Evolutionary conservation across 2,113 vertebrate species (phyloP).

Genomic region (Crotophaga sulcirostris): DNA sequence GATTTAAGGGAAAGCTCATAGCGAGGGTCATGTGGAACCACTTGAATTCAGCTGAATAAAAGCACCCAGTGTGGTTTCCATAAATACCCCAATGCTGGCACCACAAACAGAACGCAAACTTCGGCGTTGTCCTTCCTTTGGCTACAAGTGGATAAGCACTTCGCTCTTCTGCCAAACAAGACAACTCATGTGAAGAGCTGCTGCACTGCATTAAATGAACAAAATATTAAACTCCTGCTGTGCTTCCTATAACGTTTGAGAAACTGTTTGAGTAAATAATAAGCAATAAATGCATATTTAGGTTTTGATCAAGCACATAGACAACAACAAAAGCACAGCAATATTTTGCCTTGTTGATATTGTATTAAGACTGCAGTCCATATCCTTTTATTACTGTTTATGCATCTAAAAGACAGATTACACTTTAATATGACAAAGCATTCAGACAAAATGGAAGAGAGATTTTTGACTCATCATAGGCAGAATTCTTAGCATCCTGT

Average conservation of each 20-base stretch:
- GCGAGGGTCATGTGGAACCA: neutral
- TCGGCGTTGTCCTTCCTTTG: conserved; percentile 11
- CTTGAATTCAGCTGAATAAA: conserved; percentile 19
- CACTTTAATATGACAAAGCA: conserved; percentile 30
- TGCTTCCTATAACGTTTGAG: neutral
- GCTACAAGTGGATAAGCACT: conserved; percentile 22
- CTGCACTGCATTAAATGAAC: neutral
- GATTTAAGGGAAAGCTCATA: neutral
- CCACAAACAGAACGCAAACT: conserved; percentile 65
- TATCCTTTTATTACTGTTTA: neutral
- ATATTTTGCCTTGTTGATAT: neutral
- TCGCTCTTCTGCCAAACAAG: neutral
- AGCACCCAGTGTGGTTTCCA: conserved; percentile 57
- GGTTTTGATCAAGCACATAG: neutral
- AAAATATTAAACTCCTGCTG: neutral
- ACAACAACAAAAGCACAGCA: neutral
- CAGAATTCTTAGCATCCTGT: neutral
- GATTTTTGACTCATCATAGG: neutral
- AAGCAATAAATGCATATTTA: neutral
- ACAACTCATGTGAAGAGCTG: neutral
- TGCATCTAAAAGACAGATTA: neutral
- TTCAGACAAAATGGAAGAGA: conserved; percentile 57
- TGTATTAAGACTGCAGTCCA: neutral
- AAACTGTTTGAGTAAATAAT: neutral
- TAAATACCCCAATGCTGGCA: conserved; percentile 63